Percentiles rank a stretch among this genome's conserved stretches.
Conservation (phyloP, 2,113 vertebrate genomes). For the Pantherophis guttatus region DNA sequence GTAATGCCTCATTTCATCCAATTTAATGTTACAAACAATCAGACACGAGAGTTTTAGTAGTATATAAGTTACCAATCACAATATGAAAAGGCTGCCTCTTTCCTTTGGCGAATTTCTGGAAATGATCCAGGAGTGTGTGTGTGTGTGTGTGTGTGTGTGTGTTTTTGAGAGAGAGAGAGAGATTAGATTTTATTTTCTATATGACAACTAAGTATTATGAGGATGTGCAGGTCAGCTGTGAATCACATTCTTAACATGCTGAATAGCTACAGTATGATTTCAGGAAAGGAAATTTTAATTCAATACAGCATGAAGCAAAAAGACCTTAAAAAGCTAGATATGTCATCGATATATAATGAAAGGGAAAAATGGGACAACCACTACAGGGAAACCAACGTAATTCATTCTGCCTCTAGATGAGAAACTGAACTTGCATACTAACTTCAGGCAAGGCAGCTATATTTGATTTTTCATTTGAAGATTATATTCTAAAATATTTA, state of each 20-base stretch:
- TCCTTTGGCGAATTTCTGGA: not conserved
- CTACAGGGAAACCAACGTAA: not conserved
- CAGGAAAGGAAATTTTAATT: not conserved
- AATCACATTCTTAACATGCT: not conserved
- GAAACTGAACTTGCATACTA: not conserved
- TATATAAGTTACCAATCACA: not conserved
- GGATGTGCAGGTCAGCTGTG: not conserved
- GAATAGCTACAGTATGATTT: not conserved
- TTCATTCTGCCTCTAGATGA: conserved; percentile 19
- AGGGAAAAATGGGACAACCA: rapidly evolving
- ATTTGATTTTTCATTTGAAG: not conserved
- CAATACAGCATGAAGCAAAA: not conserved
- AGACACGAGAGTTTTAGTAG: not conserved
- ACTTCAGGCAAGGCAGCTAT: not conserved
- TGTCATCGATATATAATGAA: not conserved
- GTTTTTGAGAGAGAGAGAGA: not conserved
- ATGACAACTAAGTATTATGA: not conserved
- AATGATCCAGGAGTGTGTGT: not conserved
- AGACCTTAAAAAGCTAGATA: not conserved
- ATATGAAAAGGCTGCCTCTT: not conserved
- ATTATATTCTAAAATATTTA: conserved; percentile 19
- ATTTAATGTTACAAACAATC: not conserved
- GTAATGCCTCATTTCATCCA: not conserved
- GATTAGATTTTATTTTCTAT: not conserved
- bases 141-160: not conserved